Evolutionary conservation across 2,797 vertebrate genomes (phyloP), one percentile per base, ranked within the genome.

Genomic region (Urophycis tenuis): DNA sequence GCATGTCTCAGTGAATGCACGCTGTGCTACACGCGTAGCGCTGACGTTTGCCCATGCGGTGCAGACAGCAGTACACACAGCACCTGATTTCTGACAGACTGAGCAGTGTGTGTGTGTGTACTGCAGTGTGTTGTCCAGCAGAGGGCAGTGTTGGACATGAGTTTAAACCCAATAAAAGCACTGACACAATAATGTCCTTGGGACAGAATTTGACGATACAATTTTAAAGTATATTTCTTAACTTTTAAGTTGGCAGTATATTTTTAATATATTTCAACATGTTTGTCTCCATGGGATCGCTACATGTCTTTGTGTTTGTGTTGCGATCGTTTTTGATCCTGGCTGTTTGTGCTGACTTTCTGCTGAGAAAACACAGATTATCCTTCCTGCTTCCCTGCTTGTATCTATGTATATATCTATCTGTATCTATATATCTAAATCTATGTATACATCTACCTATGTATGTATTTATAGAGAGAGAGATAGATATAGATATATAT

Each of bases 241-340:
- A 19, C 53, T n/a, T 25, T n/a, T n/a, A 9, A 60, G 22, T 60
- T 67, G 60, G 60, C n/a, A 25, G 2, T 29, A 64, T 15, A 3
- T 25, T 29, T 25, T 64, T 29, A 9, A 25, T 3, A 64, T 8
- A 29, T 1, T 25, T 25, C 3, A 9, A 64, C 10, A 64, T 14
- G 19, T n/a, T n/a, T 64, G 53, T 64, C n/a, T 29, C 53, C n/a
- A 25, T n/a, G 0, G 25, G 25, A n/a, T 67, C 29, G 60, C 60
- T 22, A 74, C 81, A 49, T 64, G 78, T 45, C 73, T 72, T 30
- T 71, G 30, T 71, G n/a, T 80, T 19, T n/a, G 75, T 78, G 67
- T 69, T 73, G n/a, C n/a, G n/a, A 30, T 76, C 39, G 10, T 34
- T 29, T 67, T 67, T 29, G 25, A 67, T 67, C 25, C 4, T 67